These are phyloP conservation scores for Daphoenositta chrysoptera DNA, from an alignment of 2,113 vertebrate species.

Conservation along the genomic window DNA sequence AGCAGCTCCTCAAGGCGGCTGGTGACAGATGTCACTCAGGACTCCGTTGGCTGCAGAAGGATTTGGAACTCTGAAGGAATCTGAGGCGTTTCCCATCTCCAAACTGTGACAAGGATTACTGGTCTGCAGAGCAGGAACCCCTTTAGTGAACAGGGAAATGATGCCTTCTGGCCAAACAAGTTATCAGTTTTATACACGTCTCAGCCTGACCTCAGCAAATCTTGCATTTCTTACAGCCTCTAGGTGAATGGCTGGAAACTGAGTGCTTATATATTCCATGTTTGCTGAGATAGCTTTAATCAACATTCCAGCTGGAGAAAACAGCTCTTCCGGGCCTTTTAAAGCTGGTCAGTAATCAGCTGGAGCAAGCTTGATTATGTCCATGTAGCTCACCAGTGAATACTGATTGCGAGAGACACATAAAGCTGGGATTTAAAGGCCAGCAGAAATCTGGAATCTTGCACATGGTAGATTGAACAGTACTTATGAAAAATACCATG, in stretches of 20 bases:
- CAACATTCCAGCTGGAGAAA: not conserved
- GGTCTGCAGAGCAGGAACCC: not conserved
- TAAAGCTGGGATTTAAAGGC: not conserved
- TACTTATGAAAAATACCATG: not conserved
- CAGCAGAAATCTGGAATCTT: not conserved
- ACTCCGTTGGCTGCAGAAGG: not conserved
- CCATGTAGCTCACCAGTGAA: not conserved
- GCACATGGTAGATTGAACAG: not conserved
- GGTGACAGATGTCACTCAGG: rapidly evolving
- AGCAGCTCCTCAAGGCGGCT: not conserved
- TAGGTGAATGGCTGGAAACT: not conserved
- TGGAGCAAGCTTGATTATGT: not conserved
- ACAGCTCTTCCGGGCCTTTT: not conserved
- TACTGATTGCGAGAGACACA: not conserved
- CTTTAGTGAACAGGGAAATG: not conserved
- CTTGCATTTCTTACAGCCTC: not conserved
- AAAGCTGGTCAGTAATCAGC: not conserved
- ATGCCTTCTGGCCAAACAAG: not conserved
- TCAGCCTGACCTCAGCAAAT: not conserved
- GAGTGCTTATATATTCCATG: not conserved
- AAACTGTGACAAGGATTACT: not conserved
- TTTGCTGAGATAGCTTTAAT: constrained; percentile 4
- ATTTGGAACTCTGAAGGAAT: not conserved
- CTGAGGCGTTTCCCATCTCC: not conserved
- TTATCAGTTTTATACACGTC: not conserved